Conservation (phyloP, 2,888 invertebrate species). For the Actias luna region DNA sequence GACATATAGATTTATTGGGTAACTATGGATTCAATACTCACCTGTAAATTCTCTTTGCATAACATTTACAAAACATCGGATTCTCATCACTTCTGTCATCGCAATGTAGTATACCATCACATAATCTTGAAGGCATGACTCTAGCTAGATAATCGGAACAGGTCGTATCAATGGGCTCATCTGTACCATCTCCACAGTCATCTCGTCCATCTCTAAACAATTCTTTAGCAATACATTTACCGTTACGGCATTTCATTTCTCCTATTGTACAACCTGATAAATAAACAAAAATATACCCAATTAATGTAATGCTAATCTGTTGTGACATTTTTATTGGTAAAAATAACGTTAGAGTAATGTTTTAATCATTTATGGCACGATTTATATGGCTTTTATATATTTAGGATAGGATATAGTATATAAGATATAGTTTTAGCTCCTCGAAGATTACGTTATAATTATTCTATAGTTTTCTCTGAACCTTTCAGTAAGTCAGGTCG, state of each 20-base stretch:
- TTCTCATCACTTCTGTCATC: constrained; percentile 89
- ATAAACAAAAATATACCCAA: background rate
- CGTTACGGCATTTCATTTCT: constrained; percentile 85
- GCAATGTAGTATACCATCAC: constrained; percentile 90
- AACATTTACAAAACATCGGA: constrained; percentile 84
- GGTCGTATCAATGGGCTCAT: constrained; percentile 84
- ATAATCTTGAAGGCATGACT: constrained; percentile 86
- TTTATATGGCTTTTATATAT: no score
- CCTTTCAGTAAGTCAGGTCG: no score
- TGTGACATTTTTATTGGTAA: no score
- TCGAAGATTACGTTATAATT: no score
- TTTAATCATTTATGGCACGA: no score
- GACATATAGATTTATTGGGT: background rate
- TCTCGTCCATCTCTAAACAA: constrained; percentile 85
- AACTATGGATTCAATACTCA: constrained; percentile 34
- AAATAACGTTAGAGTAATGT: no score
- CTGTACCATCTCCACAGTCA: constrained; percentile 88
- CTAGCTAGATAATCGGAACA: constrained; percentile 86
- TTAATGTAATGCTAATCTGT: no score
- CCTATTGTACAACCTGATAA: constrained; percentile 82
- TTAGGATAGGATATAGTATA: no score
- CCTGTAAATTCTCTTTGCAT: constrained; percentile 55
- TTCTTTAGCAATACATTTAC: constrained; percentile 85
- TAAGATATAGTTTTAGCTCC: no score
- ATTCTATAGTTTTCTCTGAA: no score